Evolutionary conservation across 2,797 vertebrate species (phyloP).

Genomic region (Melanotaenia maccullochi): DNA sequence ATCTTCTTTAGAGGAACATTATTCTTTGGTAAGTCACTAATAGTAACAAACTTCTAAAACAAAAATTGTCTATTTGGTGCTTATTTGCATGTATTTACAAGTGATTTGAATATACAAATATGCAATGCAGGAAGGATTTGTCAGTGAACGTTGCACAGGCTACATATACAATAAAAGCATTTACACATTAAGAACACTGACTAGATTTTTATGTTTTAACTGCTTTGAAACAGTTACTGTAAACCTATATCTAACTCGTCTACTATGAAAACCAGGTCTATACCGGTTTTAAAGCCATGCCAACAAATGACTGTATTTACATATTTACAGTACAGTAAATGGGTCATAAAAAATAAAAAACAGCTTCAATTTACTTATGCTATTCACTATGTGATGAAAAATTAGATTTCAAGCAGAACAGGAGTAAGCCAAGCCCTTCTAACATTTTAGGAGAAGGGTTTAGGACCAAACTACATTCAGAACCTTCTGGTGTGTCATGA

Average conservation of each 20-base stretch:
- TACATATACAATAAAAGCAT: conserved; percentile 10
- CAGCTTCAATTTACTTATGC: conserved; percentile 3
- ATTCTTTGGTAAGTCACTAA: neutral
- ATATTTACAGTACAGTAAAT: conserved; percentile 18
- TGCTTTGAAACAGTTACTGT: conserved; percentile 14
- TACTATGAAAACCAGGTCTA: conserved; percentile 15
- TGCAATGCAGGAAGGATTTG: conserved; percentile 17
- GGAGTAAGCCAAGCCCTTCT: too few relatives aligned
- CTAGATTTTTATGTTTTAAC: conserved; percentile 12
- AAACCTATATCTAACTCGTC: conserved; percentile 2
- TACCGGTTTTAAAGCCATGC: neutral
- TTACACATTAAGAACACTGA: conserved; percentile 8
- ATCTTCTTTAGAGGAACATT: neutral
- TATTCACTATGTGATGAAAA: neutral
- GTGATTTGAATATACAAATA: conserved; percentile 52
- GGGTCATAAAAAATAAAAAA: conserved; percentile 10
- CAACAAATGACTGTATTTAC: conserved; percentile 11
- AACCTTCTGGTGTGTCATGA: too few relatives aligned
- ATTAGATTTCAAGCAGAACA: too few relatives aligned
- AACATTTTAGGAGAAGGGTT: too few relatives aligned
- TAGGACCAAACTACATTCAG: too few relatives aligned
- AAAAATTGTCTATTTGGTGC: conserved; percentile 6
- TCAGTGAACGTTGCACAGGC: conserved; percentile 1
- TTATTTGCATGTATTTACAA: conserved; percentile 35
- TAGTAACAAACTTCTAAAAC: neutral